Percentiles rank a stretch among this genome's conserved stretches.
Conservation (phyloP, 2,888 invertebrate genomes). For the Rapana venosa region DNA sequence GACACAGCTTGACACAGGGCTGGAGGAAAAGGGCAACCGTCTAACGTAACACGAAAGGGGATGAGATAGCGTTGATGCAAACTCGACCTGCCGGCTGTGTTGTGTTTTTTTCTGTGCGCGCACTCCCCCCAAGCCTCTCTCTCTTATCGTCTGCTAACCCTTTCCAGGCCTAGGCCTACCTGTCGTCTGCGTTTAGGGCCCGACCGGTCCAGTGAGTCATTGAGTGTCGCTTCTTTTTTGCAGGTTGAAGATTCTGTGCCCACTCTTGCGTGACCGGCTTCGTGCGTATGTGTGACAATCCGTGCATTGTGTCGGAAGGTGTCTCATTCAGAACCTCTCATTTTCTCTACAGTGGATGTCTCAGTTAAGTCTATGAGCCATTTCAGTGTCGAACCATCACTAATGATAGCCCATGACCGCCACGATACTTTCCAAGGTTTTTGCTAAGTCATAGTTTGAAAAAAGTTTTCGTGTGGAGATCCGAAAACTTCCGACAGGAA, state of each 20-base stretch:
- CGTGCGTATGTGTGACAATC: not conserved
- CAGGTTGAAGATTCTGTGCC: conserved; percentile 14
- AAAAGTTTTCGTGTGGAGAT: not conserved
- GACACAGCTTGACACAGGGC: not conserved
- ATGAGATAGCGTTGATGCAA: not conserved
- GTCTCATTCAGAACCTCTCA: too few relatives aligned
- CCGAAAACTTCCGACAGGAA: not conserved
- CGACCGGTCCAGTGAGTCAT: conserved; percentile 8
- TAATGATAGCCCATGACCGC: not conserved
- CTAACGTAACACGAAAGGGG: not conserved
- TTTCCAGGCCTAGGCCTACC: not conserved
- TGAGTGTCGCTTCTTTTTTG: conserved; percentile 4
- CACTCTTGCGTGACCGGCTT: not conserved
- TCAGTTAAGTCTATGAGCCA: too few relatives aligned
- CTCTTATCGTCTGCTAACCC: not conserved
- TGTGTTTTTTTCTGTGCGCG: not conserved
- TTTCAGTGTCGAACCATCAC: not conserved
- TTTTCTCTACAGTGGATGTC: too few relatives aligned
- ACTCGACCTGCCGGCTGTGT: not conserved
- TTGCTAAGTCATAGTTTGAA: too few relatives aligned
- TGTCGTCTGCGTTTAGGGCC: conserved; percentile 13
- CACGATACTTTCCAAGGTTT: not conserved
- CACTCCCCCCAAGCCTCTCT: not conserved
- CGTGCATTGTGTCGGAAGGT: too few relatives aligned
- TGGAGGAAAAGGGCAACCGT: not conserved